A percentile compares a stretch with the other conserved stretches of the same genome.
These are phyloP conservation scores for Crotophaga sulcirostris DNA, from an alignment of 2,113 vertebrate species.

Conservation along the genomic window DNA sequence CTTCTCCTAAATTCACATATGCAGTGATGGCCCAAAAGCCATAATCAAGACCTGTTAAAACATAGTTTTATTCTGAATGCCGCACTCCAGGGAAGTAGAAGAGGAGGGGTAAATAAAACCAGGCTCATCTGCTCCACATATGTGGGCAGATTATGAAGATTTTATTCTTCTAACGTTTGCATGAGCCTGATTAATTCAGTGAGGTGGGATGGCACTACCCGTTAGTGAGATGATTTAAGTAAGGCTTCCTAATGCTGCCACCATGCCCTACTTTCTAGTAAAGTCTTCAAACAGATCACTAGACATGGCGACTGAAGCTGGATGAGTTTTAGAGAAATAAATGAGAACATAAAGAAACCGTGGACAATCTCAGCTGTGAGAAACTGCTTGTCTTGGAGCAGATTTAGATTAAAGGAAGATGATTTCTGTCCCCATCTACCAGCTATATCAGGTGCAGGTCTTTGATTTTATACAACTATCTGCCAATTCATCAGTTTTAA, in stretches of 20 bases:
- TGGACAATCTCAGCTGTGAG: not conserved
- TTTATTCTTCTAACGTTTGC: not conserved
- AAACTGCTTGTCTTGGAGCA: not conserved
- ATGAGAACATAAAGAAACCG: not conserved
- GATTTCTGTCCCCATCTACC: not conserved
- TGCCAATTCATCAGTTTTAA: not conserved
- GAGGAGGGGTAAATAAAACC: not conserved
- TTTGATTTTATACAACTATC: not conserved
- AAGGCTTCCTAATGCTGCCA: not conserved
- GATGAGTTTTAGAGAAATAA: not conserved
- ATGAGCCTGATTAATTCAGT: not conserved
- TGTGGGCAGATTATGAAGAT: not conserved
- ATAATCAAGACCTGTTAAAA: fast-evolving
- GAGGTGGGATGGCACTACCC: not conserved
- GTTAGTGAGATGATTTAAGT: not conserved
- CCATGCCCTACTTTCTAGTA: not conserved
- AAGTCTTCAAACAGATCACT: not conserved
- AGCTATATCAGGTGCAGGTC: not conserved
- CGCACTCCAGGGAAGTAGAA: not conserved
- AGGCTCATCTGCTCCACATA: not conserved
- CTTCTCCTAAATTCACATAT: not conserved
- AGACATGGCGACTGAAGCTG: not conserved
- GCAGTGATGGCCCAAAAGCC: not conserved
- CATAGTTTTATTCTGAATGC: not conserved
- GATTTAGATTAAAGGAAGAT: not conserved